phyloP scores from a whole-genome alignment of 2,797 vertebrate genomes.

The Ctenopoma multispine region DNA sequence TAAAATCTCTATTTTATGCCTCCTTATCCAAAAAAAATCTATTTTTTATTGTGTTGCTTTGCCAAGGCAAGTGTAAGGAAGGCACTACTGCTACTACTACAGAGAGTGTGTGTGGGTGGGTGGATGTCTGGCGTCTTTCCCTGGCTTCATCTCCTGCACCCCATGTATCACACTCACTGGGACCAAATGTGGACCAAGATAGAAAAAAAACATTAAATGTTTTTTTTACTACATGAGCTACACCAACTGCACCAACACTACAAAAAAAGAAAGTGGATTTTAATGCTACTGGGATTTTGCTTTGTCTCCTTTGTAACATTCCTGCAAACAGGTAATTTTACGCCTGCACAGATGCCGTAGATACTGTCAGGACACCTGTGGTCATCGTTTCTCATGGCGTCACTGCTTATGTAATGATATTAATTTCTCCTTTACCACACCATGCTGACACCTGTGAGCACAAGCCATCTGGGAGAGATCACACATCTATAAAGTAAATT shows the following conservation, averaged over 20 bases:
- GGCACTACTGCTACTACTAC: conserved; percentile 64
- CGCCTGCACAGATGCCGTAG: conserved; percentile 4
- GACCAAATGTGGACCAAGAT: conserved; percentile 65
- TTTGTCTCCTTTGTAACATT: conserved; percentile 22
- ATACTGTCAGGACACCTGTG: conserved; percentile 63
- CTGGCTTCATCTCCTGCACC: conserved; percentile 68
- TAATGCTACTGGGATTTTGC: conserved; percentile 23
- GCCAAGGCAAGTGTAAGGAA: conserved; percentile 74
- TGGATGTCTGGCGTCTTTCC: conserved; percentile 76
- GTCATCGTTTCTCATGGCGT: conserved; percentile 44
- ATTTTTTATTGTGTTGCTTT: conserved; percentile 49
- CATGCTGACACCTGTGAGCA: conserved; percentile 72
- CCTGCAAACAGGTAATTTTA: conserved; percentile 25
- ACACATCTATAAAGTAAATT: conserved; percentile 58
- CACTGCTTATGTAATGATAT: conserved; percentile 71
- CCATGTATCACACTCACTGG: conserved; percentile 62
- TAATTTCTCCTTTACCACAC: conserved; percentile 59
- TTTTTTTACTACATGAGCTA: conserved; percentile 53
- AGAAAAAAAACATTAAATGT: conserved; percentile 48
- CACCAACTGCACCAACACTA: conserved; percentile 19
- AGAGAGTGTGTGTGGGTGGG: conserved; percentile 57
- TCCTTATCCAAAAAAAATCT: conserved; percentile 23
- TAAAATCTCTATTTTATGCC: conserved; percentile 45
- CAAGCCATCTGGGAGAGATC: conserved; percentile 58
- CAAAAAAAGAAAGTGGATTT: conserved; percentile 19